Conservation (phyloP, 53 echinoderm and acorn worm genomes). For the Paelopatides confundens region DNA sequence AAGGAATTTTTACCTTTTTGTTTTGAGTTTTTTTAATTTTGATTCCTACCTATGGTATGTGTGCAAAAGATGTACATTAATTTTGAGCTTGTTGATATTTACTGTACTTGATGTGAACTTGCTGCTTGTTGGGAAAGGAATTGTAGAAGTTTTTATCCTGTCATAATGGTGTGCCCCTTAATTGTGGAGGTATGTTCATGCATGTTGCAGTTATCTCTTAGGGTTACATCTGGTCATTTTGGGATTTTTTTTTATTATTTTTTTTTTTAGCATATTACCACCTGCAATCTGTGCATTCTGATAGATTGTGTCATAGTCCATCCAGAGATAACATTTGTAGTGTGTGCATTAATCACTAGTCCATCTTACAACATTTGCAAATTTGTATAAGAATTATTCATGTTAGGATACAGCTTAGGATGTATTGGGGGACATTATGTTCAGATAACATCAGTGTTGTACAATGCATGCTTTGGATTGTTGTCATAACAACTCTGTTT, state of each 20-base stretch:
- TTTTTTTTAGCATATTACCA: no score
- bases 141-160: neutral
- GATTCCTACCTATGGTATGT: neutral
- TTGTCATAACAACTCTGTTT: no score
- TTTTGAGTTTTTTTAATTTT: neutral
- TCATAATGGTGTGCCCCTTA: slow-evolving; percentile 21
- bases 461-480: no score
- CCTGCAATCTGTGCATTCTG: neutral
- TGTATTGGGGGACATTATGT: no score
- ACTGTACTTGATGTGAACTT: slow-evolving; percentile 22
- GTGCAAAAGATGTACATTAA: slow-evolving; percentile 11
- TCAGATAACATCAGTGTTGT: no score
- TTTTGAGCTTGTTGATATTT: slow-evolving; percentile 21
- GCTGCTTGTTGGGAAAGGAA: neutral
- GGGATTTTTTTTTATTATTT: neutral
- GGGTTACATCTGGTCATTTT: neutral
- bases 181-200: neutral
- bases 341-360: no score
- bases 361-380: no score
- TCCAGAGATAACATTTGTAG: no score
- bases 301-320: no score
- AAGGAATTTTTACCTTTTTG: neutral
- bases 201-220: neutral
- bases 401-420: no score
- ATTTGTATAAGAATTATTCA: no score